phyloP scores from a whole-genome alignment of 2,113 vertebrate species.

The Scartelaos histophorus region DNA sequence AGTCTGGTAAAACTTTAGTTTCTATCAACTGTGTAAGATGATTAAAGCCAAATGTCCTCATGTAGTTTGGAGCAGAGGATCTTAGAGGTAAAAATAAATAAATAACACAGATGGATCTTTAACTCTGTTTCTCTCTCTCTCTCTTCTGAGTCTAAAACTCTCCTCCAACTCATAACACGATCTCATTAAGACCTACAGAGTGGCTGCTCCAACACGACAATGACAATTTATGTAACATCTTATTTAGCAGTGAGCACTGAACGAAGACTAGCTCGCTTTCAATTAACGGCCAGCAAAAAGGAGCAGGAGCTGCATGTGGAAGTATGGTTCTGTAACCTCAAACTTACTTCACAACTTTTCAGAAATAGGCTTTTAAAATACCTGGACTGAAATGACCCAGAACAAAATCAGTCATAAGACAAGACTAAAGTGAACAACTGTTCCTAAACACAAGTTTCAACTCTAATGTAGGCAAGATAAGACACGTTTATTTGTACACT shows the following conservation, averaged over 20 bases:
- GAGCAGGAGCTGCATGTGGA: not conserved
- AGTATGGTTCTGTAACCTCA: conserved; percentile 6
- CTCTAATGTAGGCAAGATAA: no score
- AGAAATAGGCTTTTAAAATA: not conserved
- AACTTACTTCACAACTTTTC: not conserved
- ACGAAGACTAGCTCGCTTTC: conserved; percentile 14
- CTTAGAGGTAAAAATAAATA: not conserved
- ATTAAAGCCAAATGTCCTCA: conserved; percentile 45
- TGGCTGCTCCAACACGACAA: conserved; percentile 47
- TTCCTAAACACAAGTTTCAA: no score
- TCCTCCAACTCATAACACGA: conserved; percentile 33
- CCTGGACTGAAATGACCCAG: not conserved
- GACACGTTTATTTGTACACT: no score
- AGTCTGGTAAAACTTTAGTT: not conserved
- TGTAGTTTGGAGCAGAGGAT: conserved; percentile 14
- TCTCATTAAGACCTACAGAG: conserved; percentile 46
- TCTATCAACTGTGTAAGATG: conserved; percentile 23
- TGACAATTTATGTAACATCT: conserved; percentile 49
- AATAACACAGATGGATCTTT: conserved; percentile 28
- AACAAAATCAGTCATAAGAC: not conserved
- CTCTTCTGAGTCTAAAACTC: conserved; percentile 18
- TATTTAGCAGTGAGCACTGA: conserved; percentile 35
- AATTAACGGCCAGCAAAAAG: conserved; percentile 25
- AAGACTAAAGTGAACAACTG: no score
- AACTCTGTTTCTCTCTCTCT: conserved; percentile 34